Percentiles rank a stretch among this genome's conserved stretches.
Conservation (phyloP, 1,140 invertebrate species). For the Anoplolepis gracilipes region DNA sequence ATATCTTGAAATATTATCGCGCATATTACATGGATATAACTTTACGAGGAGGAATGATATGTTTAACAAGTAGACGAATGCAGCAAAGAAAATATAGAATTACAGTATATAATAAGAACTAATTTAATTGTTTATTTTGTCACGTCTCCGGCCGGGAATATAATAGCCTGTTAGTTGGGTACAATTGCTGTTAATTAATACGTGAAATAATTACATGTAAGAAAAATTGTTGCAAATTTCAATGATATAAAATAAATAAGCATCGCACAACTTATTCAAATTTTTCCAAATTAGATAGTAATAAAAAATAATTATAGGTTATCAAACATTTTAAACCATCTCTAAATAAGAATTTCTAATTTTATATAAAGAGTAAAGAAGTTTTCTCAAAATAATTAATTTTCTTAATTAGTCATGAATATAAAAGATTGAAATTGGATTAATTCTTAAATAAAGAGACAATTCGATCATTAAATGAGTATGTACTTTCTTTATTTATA, state of each 20-base stretch:
- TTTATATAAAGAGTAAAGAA: background rate
- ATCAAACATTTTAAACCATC: background rate
- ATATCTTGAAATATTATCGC: too few relatives aligned
- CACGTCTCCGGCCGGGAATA: background rate
- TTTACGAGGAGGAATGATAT: background rate
- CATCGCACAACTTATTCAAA: background rate
- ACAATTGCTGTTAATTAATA: slow-evolving; percentile 33
- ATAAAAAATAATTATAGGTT: background rate
- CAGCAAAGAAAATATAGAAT: background rate
- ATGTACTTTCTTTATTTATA: too few relatives aligned
- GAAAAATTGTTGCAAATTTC: background rate
- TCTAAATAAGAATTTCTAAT: background rate
- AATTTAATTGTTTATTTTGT: slow-evolving; percentile 36
- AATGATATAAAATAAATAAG: background rate
- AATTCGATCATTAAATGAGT: too few relatives aligned
- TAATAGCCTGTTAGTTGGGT: background rate
- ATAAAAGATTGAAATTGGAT: background rate
- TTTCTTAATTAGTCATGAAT: too few relatives aligned
- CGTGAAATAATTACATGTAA: background rate
- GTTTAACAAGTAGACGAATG: background rate
- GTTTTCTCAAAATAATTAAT: background rate
- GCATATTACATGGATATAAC: background rate
- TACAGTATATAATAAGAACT: slow-evolving; percentile 42
- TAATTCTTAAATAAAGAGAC: too few relatives aligned
- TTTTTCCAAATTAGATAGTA: background rate